Evolutionary conservation across 2,888 invertebrate species (phyloP).

Genomic region (Aleiodes leptofemur): DNA sequence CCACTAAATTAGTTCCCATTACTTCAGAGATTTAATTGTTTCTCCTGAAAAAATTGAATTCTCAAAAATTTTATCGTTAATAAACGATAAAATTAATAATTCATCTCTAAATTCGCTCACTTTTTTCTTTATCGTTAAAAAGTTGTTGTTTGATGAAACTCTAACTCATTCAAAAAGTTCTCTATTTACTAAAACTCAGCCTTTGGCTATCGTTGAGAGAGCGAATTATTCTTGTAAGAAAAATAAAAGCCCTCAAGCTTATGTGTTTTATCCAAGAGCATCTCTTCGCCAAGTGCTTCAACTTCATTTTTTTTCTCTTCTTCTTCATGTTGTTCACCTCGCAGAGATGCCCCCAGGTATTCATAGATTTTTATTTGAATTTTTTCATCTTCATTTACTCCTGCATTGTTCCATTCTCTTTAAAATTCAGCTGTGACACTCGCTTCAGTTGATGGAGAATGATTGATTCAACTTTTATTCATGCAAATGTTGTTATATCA

Average conservation of each 20-base stretch:
- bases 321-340: slow-evolving; percentile 1
- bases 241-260: slow-evolving; percentile 41
- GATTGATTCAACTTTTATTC: too few species aligned
- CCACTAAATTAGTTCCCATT: too few species aligned
- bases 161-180: slow-evolving; percentile 32
- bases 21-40: too few species aligned
- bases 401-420: not conserved
- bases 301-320: slow-evolving; percentile 10
- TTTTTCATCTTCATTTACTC: not conserved
- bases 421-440: too few species aligned
- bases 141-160: slow-evolving; percentile 29
- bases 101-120: not conserved
- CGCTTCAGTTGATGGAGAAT: too few species aligned
- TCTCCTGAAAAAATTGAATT: too few species aligned
- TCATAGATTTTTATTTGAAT: not conserved
- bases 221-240: slow-evolving; percentile 39
- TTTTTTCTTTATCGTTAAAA: not conserved
- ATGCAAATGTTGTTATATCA: too few species aligned
- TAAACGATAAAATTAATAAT: not conserved
- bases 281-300: not conserved
- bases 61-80: too few species aligned
- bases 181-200: slow-evolving; percentile 30
- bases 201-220: slow-evolving; percentile 34
- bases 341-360: not conserved
- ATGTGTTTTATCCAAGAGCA: slow-evolving; percentile 34